Evolutionary conservation across 2,113 vertebrate genomes (phyloP).

Genomic region (Calidris pugnax): DNA sequence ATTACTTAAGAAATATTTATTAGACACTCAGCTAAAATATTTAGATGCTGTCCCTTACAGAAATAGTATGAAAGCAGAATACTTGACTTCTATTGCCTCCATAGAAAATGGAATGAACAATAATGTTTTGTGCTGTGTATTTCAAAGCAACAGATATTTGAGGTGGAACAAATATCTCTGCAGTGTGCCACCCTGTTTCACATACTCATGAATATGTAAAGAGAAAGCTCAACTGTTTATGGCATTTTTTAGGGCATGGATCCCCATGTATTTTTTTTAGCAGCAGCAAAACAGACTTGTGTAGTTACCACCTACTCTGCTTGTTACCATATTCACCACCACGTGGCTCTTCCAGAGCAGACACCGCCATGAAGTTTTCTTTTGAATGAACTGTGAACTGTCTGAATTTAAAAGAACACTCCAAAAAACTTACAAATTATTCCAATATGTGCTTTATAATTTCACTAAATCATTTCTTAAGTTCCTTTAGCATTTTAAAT

Average conservation of each 20-base stretch:
- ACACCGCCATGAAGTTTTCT: not conserved
- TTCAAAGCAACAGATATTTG: not conserved
- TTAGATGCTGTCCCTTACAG: not conserved
- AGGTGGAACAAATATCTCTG: not conserved
- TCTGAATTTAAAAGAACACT: not conserved
- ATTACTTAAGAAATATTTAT: not conserved
- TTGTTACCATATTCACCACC: not conserved
- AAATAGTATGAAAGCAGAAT: not conserved
- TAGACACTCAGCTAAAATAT: not conserved
- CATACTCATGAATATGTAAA: not conserved
- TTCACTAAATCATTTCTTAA: not conserved
- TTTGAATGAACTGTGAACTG: not conserved
- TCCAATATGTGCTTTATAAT: not conserved
- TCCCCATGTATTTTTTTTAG: fast-evolving
- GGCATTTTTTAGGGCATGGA: not conserved
- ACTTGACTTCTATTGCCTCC: not conserved
- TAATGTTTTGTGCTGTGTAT: not conserved
- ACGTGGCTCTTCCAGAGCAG: not conserved
- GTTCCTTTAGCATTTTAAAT: not conserved
- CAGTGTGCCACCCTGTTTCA: not conserved
- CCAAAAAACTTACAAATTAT: not conserved
- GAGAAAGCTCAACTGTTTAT: not conserved
- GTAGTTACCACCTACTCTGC: not conserved
- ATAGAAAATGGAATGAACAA: not conserved
- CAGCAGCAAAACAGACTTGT: not conserved